phyloP scores from a whole-genome alignment of 2,797 vertebrate species.

The Simalia tracyae region DNA sequence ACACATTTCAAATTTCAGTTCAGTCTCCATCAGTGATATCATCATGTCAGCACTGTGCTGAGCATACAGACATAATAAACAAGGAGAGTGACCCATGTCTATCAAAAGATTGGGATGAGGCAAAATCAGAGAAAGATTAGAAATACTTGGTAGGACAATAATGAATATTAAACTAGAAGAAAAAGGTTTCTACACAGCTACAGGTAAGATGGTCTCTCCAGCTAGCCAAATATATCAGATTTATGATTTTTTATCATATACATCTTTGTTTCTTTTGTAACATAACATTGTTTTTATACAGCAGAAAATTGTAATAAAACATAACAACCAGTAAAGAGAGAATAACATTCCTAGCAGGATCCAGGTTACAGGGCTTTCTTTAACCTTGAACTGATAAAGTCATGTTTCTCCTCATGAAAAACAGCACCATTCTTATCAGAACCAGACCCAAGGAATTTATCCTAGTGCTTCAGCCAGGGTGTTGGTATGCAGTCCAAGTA shows the following conservation, averaged over 20 bases:
- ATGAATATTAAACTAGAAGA: neutral
- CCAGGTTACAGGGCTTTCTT: slow-evolving; percentile 31
- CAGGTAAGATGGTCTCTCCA: neutral
- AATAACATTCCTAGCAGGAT: slow-evolving; percentile 24
- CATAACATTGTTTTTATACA: slow-evolving; percentile 16
- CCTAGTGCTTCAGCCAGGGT: slow-evolving; percentile 22
- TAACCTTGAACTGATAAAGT: neutral
- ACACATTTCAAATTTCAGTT: neutral
- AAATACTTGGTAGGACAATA: neutral
- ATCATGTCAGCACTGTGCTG: neutral
- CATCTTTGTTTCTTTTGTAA: neutral
- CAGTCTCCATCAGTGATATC: neutral
- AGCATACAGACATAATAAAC: neutral
- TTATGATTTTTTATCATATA: neutral
- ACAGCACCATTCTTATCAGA: slow-evolving; percentile 31
- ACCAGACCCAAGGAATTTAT: slow-evolving; percentile 29
- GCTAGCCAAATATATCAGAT: neutral
- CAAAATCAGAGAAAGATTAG: neutral
- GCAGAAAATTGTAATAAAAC: neutral
- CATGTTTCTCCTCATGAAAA: neutral
- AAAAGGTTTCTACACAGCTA: neutral
- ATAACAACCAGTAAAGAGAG: neutral
- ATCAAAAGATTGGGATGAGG: neutral
- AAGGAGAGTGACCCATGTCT: neutral
- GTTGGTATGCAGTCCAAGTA: slow-evolving; percentile 3